Base-by-base conservation (phyloP, 2,797 vertebrate genomes). In the Chaetophractus vellerosus region DNA sequence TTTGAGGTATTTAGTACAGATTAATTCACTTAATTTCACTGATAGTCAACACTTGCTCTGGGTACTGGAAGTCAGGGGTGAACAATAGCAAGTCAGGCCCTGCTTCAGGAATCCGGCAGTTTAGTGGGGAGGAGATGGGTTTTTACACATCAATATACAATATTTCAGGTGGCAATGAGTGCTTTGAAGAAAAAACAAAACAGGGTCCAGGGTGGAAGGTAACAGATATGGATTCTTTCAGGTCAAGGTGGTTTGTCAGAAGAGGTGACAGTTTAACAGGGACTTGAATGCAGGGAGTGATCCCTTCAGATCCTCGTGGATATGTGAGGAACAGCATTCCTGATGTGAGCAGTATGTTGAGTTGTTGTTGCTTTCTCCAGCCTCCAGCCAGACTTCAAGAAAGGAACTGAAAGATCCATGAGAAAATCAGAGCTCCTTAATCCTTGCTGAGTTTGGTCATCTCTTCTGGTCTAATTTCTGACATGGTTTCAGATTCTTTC, bases 381-480 rank as follows among this genome's bases (percentile, higher is more conserved):
- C 7, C 48, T 81, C 15, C n/a, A 48, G 28, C 2, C 90, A 66
- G 55, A 8, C 33, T 88, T 76, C 64, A 1, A 38, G 36, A 72
- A 59, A 45, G 15, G 24, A 90, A 9, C 6, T 36, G 21, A 85
- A n/a, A 63, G 3, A 59, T 86, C 28, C 52, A 2, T 81, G 68
- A 57, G 38, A 45, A 52, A 4, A 5, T 66, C 52, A 85, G 24
- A 63, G 8, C 28, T 41, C 1, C 36, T n/a, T 61, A 9, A 36
- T 83, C 59, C 59, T 1, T 52, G 69, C 24, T 68, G 52, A 48
- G 18, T 79, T 81, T 45, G 1, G 15, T 19, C 52, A 55, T 36
- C 41, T 61, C 61, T 83, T 76, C 90, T 50, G 31, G 11, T 83
- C 21, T 81, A 61, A 41, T 92, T 84, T 88, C 48, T 84, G 61